A percentile compares a stretch with the other conserved stretches of the same genome.
Evolutionary conservation across 35 echinoderm and acorn worm genomes (phyloP).

Genomic region (Ptychodera flava): DNA sequence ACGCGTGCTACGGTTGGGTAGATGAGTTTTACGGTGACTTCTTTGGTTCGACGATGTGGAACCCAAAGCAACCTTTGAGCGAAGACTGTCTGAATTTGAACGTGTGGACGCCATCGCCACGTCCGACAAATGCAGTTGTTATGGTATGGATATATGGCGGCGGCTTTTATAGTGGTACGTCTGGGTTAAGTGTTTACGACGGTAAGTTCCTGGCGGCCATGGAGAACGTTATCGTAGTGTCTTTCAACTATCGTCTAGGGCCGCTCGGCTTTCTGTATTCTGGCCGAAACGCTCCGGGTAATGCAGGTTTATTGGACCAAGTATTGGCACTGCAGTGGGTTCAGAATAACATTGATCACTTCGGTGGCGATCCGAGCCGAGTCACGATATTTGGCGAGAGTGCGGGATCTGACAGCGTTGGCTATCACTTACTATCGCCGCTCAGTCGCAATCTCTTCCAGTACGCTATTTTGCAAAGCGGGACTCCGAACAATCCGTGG

Average conservation of each 20-base stretch:
- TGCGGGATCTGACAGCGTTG: conserved; percentile 69
- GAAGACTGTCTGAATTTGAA: conserved; percentile 92
- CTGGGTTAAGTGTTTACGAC: conserved; percentile 73
- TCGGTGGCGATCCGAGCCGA: conserved; percentile 51
- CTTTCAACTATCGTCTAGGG: conserved; percentile 86
- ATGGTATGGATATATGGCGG: conserved; percentile 99
- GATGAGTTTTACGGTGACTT: conserved; percentile 42
- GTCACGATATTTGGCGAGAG: conserved; percentile 89
- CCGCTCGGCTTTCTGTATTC: conserved; percentile 63
- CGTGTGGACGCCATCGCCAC: conserved; percentile 79
- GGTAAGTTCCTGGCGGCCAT: conserved; percentile 56
- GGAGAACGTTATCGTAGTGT: conserved; percentile 76
- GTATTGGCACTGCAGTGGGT: conserved; percentile 65
- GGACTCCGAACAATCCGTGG: conserved; percentile 66
- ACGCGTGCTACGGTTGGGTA: conserved; percentile 23
- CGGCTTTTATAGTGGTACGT: conserved; percentile 51
- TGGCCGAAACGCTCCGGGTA: conserved; percentile 41
- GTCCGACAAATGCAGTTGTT: conserved; percentile 38
- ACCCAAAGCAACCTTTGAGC: conserved; percentile 52
- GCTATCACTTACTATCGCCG: conserved; percentile 62
- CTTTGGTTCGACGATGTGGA: conserved; percentile 73
- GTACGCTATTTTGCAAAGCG: conserved; percentile 74
- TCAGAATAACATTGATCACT: conserved; percentile 64
- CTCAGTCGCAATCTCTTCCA: conserved; percentile 50
- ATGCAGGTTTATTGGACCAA: conserved; percentile 83